Evolutionary conservation across 1,140 invertebrate genomes (phyloP), one percentile per base, ranked within the genome.

Genomic region (Trichonephila clavata): DNA sequence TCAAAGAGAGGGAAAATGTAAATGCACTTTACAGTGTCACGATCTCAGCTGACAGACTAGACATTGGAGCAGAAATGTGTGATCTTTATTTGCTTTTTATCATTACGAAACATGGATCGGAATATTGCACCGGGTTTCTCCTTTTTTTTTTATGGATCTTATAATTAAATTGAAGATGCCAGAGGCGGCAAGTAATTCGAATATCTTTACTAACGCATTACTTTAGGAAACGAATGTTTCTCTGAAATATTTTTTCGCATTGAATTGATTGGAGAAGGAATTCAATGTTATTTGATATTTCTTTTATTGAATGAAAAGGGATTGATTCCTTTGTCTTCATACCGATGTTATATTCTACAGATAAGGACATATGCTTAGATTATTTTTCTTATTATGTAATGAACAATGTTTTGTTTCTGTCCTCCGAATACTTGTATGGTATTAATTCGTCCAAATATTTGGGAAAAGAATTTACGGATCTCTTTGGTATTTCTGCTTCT

Each of bases 1-100:
- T 71, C 68, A 71, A 71, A 71, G 68, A 71, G 27, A 71, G 68
- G 27, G 68, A 32, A 71, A 71, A 71, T 32, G 68, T 71, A 71
- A 71, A 71, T 71, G 68, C 27, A 27, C 68, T 32, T 24, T n/a
- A 65, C 68, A 71, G 27, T 71, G 68, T 71, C 68, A 71, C 68
- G 68, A 77, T 77, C 27, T 77, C 71, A 16, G 18, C 32, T 20
- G 71, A 77, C 65, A 65, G 63, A 65, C 21, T 65, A 65, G 63
- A n/a, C 68, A 71, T 27, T 32, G 68, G 27, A 71, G 68, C 27
- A 71, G 13, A 63, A 24, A 68, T 32, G 16, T 63, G 13, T 39
- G 71, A 77, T 77, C 32, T 39, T 24, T 77, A 20, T 32, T 77
- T 77, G 18, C 27, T 18, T 77, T 77, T 77, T 77, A 39, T 32